A percentile compares a stretch with the other conserved stretches of the same genome.
Conservation (phyloP, 2,113 vertebrate genomes). For the Gasterosteus aculeatus region DNA sequence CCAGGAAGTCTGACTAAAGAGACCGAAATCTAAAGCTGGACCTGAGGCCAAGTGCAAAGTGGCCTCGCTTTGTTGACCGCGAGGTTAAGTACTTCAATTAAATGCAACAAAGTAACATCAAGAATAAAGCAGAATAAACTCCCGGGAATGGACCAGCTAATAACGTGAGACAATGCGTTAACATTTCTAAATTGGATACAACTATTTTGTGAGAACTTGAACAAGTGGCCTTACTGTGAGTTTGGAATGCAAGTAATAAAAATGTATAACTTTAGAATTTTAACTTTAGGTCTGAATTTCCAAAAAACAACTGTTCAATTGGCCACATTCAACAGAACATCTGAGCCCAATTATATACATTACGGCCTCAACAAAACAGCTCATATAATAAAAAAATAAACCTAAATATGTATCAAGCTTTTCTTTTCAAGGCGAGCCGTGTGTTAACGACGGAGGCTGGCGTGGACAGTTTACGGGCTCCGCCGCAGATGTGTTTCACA, state of each 20-base stretch:
- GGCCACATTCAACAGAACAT: conserved; percentile 21
- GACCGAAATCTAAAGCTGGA: conserved; percentile 23
- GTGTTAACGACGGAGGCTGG: conserved; percentile 54
- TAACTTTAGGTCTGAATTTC: conserved; percentile 27
- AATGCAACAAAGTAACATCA: neutral
- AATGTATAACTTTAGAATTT: neutral
- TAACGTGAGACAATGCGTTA: neutral
- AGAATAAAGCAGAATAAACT: neutral
- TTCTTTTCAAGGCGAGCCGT: conserved; percentile 40
- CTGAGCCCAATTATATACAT: conserved; percentile 46
- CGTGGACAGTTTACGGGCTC: conserved; percentile 26
- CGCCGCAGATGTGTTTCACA: conserved; percentile 45
- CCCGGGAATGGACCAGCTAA: neutral
- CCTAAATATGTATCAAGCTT: conserved; percentile 51
- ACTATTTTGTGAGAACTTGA: neutral
- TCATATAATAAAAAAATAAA: conserved; percentile 37
- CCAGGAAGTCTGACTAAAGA: conserved; percentile 57
- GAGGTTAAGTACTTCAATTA: conserved; percentile 4
- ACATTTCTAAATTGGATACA: neutral
- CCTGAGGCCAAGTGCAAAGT: conserved; percentile 34
- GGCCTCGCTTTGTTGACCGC: conserved; percentile 6
- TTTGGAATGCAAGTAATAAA: conserved; percentile 11
- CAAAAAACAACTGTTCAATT: conserved; percentile 5
- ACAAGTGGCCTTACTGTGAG: neutral
- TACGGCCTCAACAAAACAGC: conserved; percentile 48